These are phyloP conservation scores for Rhinolophus sinicus DNA, from an alignment of 2,113 vertebrate species.

Conservation along the genomic window DNA sequence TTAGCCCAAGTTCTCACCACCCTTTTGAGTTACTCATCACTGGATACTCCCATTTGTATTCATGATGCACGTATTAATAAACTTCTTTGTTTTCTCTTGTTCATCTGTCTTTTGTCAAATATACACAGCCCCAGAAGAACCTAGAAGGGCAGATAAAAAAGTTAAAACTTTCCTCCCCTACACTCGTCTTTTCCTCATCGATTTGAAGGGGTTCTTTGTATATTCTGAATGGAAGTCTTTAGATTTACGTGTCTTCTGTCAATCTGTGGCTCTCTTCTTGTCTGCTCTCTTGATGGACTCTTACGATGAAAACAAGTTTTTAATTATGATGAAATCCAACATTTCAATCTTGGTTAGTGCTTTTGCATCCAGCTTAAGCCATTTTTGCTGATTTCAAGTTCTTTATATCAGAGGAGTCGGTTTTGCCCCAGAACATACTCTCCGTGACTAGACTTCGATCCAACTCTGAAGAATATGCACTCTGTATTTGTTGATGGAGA, in stretches of 20 bases:
- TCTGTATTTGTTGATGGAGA: not conserved
- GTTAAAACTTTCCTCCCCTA: not conserved
- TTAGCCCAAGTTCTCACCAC: not conserved
- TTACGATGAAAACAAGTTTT: not conserved
- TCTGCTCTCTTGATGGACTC: not conserved
- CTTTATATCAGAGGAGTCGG: not conserved
- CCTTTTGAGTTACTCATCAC: not conserved
- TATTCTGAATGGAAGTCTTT: not conserved
- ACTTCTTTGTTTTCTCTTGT: not conserved
- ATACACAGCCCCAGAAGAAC: not conserved
- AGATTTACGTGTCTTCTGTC: not conserved
- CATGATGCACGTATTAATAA: not conserved
- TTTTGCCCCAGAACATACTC: not conserved
- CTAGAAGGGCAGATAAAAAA: not conserved
- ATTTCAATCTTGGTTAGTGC: not conserved
- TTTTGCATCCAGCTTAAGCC: not conserved
- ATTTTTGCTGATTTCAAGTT: not conserved
- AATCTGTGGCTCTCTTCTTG: not conserved
- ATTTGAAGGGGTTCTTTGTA: not conserved
- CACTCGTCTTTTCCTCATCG: not conserved
- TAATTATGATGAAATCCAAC: not conserved
- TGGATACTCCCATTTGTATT: not conserved
- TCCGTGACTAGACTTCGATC: not conserved
- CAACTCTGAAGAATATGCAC: not conserved
- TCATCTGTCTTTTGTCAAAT: not conserved